Percentiles rank a stretch among this genome's conserved stretches.
Evolutionary conservation across 2,797 vertebrate genomes (phyloP).

Genomic region (Brachymystax lenok): DNA sequence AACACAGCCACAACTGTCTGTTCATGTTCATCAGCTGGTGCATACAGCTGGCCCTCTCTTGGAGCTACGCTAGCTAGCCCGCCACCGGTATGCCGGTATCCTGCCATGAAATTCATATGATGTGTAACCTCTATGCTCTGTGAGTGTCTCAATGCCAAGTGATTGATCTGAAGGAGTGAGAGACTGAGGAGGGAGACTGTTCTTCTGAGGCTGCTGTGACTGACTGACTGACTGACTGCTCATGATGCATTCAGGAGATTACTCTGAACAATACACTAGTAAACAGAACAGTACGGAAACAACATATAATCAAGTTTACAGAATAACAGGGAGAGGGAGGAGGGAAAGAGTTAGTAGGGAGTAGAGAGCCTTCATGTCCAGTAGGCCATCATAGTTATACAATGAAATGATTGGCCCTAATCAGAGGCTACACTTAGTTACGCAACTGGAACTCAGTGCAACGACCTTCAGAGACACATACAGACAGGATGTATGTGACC

Average conservation of each 20-base stretch:
- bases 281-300: no score
- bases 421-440: no score
- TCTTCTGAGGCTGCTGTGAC: not conserved
- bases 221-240: not conserved
- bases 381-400: no score
- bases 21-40: constrained; percentile 19
- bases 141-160: constrained; percentile 3
- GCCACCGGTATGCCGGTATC: not conserved
- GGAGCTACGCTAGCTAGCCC: constrained; percentile 1
- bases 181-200: constrained; percentile 18
- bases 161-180: constrained; percentile 2
- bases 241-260: not conserved
- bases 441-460: no score
- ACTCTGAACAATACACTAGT: no score
- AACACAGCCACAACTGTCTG: not conserved
- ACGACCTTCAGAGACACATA: no score
- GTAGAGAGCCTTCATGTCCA: no score
- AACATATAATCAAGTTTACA: no score
- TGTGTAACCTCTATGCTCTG: constrained; percentile 19
- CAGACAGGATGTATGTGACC: no score
- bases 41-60: constrained; percentile 19
- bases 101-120: constrained; percentile 18
- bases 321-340: no score
- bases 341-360: no score
- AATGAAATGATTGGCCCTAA: no score